phyloP scores from a whole-genome alignment of 2,113 vertebrate species.

The Pachyramphus minor region DNA sequence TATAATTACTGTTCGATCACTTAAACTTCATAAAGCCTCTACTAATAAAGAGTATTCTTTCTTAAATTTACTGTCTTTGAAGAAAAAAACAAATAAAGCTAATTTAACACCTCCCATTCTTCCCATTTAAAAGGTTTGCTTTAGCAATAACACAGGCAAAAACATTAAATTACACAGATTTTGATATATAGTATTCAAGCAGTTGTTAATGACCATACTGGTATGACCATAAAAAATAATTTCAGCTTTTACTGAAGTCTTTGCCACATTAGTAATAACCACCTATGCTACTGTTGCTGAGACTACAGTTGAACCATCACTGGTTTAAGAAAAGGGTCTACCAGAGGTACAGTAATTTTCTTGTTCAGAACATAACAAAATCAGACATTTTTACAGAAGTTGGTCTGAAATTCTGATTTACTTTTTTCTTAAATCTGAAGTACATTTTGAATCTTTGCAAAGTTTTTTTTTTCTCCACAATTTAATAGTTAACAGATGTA shows the following conservation, averaged over 20 bases:
- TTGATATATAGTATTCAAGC: neutral
- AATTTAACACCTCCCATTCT: neutral
- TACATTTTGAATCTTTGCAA: slow-evolving; percentile 20
- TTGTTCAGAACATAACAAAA: neutral
- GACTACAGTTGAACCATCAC: neutral
- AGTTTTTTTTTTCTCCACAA: slow-evolving; percentile 41
- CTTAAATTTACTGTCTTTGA: neutral
- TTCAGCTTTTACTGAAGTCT: neutral
- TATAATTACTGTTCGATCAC: neutral
- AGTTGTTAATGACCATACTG: neutral
- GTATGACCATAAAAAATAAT: neutral
- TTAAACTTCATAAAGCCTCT: neutral
- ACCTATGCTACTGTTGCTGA: neutral
- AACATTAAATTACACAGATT: neutral
- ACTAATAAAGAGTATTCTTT: neutral
- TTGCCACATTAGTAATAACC: neutral
- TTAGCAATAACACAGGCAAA: neutral
- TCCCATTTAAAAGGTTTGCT: neutral
- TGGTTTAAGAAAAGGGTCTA: neutral
- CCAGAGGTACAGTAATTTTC: neutral
- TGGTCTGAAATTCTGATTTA: neutral
- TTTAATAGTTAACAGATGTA: slow-evolving; percentile 74
- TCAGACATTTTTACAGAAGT: neutral
- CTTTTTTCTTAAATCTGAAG: neutral
- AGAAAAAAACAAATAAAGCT: neutral